Conservation (phyloP, 2,888 invertebrate genomes). For the Cataglyphis altisquamis region DNA sequence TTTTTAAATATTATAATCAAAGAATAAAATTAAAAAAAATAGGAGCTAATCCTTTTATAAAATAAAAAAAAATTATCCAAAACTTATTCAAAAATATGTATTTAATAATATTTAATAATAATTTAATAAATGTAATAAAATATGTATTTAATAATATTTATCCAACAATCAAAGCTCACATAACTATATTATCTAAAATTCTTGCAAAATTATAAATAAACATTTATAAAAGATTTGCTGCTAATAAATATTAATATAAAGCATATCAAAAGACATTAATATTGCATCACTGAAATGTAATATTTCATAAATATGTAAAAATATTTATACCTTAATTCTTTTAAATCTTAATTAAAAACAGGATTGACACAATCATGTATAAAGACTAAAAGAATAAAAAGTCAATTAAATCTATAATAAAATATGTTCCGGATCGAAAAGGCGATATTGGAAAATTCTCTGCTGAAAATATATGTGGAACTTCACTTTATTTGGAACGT, state of each 20-base stretch:
- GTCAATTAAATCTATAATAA: background rate
- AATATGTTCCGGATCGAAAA: background rate
- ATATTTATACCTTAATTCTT: background rate
- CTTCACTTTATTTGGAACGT: constrained; percentile 16
- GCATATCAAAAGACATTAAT: background rate
- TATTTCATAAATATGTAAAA: background rate
- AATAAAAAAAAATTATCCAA: background rate
- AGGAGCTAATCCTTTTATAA: background rate
- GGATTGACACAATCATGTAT: background rate
- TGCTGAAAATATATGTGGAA: constrained; percentile 11
- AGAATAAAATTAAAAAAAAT: background rate
- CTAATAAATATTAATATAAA: background rate
- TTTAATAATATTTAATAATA: background rate
- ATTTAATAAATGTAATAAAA: too few relatives aligned
- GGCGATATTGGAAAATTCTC: background rate
- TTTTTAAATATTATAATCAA: constrained; percentile 1
- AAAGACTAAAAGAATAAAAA: background rate
- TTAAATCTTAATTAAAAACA: background rate
- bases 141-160: background rate
- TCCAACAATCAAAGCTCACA: background rate
- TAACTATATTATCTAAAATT: background rate
- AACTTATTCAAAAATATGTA: background rate
- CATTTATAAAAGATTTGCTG: background rate
- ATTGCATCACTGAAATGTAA: background rate
- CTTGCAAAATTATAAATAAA: background rate